Base-by-base conservation (phyloP, 2,888 invertebrate species). In the Enchytraeus crypticus region DNA sequence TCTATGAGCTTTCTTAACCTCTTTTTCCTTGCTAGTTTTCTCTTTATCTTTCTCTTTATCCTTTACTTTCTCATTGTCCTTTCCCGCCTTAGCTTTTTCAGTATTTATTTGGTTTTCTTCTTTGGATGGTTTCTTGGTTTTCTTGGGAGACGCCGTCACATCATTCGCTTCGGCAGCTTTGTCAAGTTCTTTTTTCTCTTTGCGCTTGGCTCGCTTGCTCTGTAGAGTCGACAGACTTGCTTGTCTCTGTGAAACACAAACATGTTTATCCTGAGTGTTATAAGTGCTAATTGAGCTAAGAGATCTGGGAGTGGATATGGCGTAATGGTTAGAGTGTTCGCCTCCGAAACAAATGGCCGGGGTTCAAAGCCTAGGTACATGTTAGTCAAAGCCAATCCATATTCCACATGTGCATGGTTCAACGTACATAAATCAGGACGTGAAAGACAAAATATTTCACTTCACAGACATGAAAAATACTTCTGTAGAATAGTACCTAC, bases 211-310 rank as follows among this genome's bases (percentile, higher is more conserved):
- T 1, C 57, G 30, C 18, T 51, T 34, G 21, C 57, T 49, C 53
- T 61, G 61, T 18, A 61, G 58, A 3, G 58, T 58, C 5, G 53
- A 53, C 5, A 61, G 49, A 30, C 61, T 61, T 26, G 58, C 61
- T 34, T 61, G 57, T n/a, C 61, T 30, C 61, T 61, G 53, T 26
- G 32, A 8, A 46, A n/a, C n/a, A n/a, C n/a, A n/a, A n/a, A n/a
- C n/a, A n/a, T n/a, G n/a, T n/a, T n/a, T n/a, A n/a, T n/a, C n/a
- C n/a, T n/a, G n/a, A n/a, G n/a, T n/a, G n/a, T n/a, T n/a, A n/a
- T n/a, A n/a, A n/a, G n/a, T n/a, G n/a, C n/a, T n/a, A n/a, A n/a
- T n/a, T n/a, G n/a, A n/a, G n/a, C n/a, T n/a, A n/a, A n/a, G n/a
- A n/a, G n/a, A n/a, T n/a, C n/a, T n/a, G n/a, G n/a, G n/a, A n/a